phyloP scores from a whole-genome alignment of 1,140 invertebrate species.

The Nasonia giraulti region DNA sequence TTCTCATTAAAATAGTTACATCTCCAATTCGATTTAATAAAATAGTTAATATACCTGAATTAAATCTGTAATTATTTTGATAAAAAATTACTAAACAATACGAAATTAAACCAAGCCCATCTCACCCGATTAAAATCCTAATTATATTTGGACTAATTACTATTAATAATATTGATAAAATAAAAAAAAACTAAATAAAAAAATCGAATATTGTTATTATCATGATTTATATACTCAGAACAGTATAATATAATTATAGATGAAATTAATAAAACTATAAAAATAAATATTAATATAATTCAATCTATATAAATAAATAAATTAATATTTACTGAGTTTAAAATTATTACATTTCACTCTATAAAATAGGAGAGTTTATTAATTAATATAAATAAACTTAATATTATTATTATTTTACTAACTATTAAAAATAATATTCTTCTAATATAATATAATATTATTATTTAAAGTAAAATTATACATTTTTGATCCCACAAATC shows the following conservation, averaged over 20 bases:
- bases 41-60: slow-evolving; percentile 78
- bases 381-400: slow-evolving; percentile 66
- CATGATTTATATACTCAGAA: no score
- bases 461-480: no score
- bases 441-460: no score
- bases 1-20: slow-evolving; percentile 75
- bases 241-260: no score
- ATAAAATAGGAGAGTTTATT: slow-evolving; percentile 61
- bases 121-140: slow-evolving; percentile 81
- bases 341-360: slow-evolving; percentile 32
- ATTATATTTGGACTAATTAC: slow-evolving; percentile 81
- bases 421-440: slow-evolving; percentile 63
- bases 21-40: slow-evolving; percentile 79
- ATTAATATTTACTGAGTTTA: slow-evolving; percentile 61
- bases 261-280: no score
- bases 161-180: slow-evolving; percentile 81
- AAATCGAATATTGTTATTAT: slow-evolving; percentile 30
- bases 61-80: slow-evolving; percentile 77
- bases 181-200: slow-evolving; percentile 77
- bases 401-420: slow-evolving; percentile 73
- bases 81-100: slow-evolving; percentile 82
- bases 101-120: slow-evolving; percentile 80
- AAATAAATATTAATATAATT: no score
- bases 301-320: no score
- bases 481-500: no score